Conservation (phyloP, 1,140 invertebrate species). For the Temnothorax curvispinosus region DNA sequence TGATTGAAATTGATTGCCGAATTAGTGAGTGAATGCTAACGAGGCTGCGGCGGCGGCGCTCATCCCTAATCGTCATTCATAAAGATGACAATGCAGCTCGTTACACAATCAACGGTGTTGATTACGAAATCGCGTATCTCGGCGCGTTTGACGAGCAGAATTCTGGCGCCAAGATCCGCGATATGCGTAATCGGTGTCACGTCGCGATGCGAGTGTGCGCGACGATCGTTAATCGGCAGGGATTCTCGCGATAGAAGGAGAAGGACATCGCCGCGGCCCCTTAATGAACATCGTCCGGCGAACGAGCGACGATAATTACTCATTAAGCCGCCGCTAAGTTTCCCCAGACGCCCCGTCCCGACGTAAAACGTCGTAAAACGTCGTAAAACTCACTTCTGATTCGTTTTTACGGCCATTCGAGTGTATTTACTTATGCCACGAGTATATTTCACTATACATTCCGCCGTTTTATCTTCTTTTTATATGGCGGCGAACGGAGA, state of each 20-base stretch:
- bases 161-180: conserved; percentile 53
- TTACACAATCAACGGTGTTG: conserved; percentile 17
- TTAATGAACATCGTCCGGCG: conserved; percentile 40
- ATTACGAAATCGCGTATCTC: conserved; percentile 23
- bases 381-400: conserved; percentile 51
- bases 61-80: conserved; percentile 29
- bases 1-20: conserved; percentile 15
- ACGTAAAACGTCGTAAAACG: background rate
- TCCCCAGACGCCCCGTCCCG: background rate
- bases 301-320: conserved; percentile 36
- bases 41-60: conserved; percentile 20
- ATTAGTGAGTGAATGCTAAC: conserved; percentile 26
- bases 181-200: conserved; percentile 16
- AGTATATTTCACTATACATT: background rate
- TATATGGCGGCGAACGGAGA: background rate
- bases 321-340: conserved; percentile 23
- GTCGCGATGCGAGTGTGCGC: background rate
- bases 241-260: conserved; percentile 3
- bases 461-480: background rate
- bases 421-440: conserved; percentile 24
- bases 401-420: conserved; percentile 10
- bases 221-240: conserved; percentile 32
- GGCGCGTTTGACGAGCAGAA: conserved; percentile 21
- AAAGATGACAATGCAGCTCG: conserved; percentile 31
- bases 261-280: conserved; percentile 20